These are phyloP conservation scores for Phorcus lineatus DNA, from an alignment of 2,888 invertebrate genomes.

Conservation along the genomic window DNA sequence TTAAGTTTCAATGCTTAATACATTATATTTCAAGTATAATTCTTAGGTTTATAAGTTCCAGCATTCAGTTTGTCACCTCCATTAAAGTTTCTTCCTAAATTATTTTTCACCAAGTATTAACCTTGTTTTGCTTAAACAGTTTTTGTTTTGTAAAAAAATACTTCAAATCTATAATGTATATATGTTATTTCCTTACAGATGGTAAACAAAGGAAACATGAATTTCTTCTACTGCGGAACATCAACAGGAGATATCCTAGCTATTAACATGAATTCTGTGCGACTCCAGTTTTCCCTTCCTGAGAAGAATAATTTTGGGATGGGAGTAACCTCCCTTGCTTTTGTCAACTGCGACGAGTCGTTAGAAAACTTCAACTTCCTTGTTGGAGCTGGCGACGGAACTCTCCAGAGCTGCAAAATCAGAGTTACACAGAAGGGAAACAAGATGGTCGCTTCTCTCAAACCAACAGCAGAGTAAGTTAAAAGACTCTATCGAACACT, in stretches of 20 bases:
- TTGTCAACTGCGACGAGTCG: slow-evolving; percentile 53
- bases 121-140: too few relatives aligned
- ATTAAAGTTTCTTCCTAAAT: too few relatives aligned
- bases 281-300: slow-evolving; percentile 69
- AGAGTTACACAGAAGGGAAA: slow-evolving; percentile 34
- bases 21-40: too few relatives aligned
- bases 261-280: slow-evolving; percentile 67
- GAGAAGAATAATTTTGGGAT: slow-evolving; percentile 69
- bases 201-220: slow-evolving; percentile 82
- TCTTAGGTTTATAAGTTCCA: too few relatives aligned
- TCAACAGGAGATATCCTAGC: slow-evolving; percentile 84
- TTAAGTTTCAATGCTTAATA: too few relatives aligned
- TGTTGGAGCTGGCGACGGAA: slow-evolving; percentile 91
- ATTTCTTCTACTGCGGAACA: slow-evolving; percentile 89
- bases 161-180: too few relatives aligned
- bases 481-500: not conserved
- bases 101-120: too few relatives aligned
- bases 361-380: slow-evolving; percentile 75
- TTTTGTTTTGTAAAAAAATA: too few relatives aligned
- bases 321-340: slow-evolving; percentile 74
- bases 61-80: too few relatives aligned
- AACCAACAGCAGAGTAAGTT: slow-evolving; percentile 29
- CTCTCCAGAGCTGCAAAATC: slow-evolving; percentile 75
- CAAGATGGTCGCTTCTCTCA: slow-evolving; percentile 38
- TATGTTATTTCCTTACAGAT: slow-evolving; percentile 46